A percentile compares a stretch with the other conserved stretches of the same genome.
Evolutionary conservation across 2,797 vertebrate species (phyloP).

Genomic region (Anguilla megastoma): DNA sequence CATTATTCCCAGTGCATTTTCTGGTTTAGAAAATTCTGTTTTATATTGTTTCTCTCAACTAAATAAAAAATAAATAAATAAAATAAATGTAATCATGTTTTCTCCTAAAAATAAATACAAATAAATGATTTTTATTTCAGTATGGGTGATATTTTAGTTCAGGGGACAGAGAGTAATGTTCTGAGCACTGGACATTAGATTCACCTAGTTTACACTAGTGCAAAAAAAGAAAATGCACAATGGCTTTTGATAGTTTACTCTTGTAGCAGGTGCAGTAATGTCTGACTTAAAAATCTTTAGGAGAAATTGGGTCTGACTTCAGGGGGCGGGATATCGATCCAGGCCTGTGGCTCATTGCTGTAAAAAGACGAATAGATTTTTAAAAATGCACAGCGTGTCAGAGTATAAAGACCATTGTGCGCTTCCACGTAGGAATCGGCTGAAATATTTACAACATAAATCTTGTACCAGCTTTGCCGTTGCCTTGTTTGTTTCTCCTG

Average conservation of each 20-base stretch:
- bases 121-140: background rate
- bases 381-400: conserved; percentile 42
- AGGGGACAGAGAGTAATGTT: too few relatives aligned
- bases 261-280: conserved; percentile 38
- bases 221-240: background rate
- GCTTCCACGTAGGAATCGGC: conserved; percentile 44
- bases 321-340: conserved; percentile 47
- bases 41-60: background rate
- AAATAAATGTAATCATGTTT: background rate
- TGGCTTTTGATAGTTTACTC: conserved; percentile 20
- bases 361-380: conserved; percentile 45
- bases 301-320: conserved; percentile 37
- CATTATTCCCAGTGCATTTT: background rate
- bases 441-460: conserved; percentile 52
- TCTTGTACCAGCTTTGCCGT: conserved; percentile 40
- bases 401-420: conserved; percentile 34
- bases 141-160: background rate
- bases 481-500: conserved; percentile 47
- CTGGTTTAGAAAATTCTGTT: background rate
- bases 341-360: conserved; percentile 32
- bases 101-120: background rate
- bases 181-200: background rate
- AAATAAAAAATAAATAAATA: background rate
- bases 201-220: background rate
- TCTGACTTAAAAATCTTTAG: conserved; percentile 41